These are phyloP conservation scores for Burhinus bistriatus DNA, from an alignment of 2,113 vertebrate genomes.

Conservation along the genomic window DNA sequence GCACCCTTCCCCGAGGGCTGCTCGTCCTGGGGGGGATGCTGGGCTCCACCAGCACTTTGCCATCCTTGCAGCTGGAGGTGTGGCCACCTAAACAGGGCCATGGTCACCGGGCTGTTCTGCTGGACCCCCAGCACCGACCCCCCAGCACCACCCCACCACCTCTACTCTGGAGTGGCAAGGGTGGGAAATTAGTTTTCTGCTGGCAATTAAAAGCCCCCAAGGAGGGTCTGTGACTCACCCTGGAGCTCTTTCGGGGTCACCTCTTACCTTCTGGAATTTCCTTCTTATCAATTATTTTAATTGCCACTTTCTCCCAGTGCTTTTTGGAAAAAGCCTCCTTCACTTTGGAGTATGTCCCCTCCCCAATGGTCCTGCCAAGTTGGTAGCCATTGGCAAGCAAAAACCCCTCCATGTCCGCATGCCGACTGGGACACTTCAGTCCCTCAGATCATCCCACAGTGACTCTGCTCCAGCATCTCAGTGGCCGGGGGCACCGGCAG, in stretches of 20 bases:
- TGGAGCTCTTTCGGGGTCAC: rapidly evolving
- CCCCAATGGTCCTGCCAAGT: conserved; percentile 73
- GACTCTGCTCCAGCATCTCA: background rate
- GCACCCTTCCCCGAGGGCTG: rapidly evolving
- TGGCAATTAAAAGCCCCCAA: background rate
- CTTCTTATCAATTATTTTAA: conserved; percentile 77
- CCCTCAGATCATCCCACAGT: conserved; percentile 54
- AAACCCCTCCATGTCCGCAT: conserved; percentile 65
- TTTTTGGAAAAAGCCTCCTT: conserved; percentile 76
- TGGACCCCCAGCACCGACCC: background rate
- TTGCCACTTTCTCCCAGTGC: conserved; percentile 73
- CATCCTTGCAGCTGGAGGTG: rapidly evolving
- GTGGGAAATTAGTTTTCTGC: background rate
- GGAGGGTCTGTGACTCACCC: background rate
- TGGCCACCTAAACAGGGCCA: rapidly evolving
- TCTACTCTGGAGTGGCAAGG: background rate
- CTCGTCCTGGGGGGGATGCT: rapidly evolving
- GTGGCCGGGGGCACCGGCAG: background rate
- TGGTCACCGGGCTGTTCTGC: too few species aligned
- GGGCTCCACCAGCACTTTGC: background rate
- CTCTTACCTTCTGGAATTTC: conserved; percentile 72
- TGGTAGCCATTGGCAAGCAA: conserved; percentile 72
- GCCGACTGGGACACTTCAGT: background rate
- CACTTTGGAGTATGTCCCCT: conserved; percentile 77
- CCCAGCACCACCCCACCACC: rapidly evolving